Base-by-base conservation (phyloP, 2,888 invertebrate genomes). In the Minunthozetes semirufus region DNA sequence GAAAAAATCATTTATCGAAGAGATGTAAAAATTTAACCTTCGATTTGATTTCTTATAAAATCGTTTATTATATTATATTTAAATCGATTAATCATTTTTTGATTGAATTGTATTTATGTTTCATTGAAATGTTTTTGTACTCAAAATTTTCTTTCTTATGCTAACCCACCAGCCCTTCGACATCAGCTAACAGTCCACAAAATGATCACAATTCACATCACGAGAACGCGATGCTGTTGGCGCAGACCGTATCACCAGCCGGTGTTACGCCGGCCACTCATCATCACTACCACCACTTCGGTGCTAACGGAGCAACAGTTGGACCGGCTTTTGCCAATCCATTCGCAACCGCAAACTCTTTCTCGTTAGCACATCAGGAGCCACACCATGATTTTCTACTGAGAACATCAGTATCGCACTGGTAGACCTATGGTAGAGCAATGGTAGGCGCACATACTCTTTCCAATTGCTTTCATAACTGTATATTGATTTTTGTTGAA, bases 351-450 rank as follows among this genome's bases (percentile, higher is more conserved):
- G 19, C 73, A 27, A 76, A 76, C 68, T 46, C 76, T 17, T 75
- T 76, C 29, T 25, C 59, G 13, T 8, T 50, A 8, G 53, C 22
- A 9, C 74, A 72, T 46, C 75, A 75, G 19, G 72, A 75, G 50
- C 29, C 56, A n/a, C 76, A 76, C 27, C 76, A 76, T 48, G 76
- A 76, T n/a, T 72, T 76, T 29, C 38, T 76, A 68, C 19, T 76
- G 0, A 53, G 76, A 38, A 75, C 75, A 29, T 71, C 75, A 27
- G 74, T 74, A 15, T 46, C 74, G 27, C 75, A 75, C 53, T 75
- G 75, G 75, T 75, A 46, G 72, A 42, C 42, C 13, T 6, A 13
- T 42, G 13, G 74, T 74, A 15, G 3, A 72, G 27, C 75, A 75
- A 33, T 75, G 75, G 75, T 19, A 73, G 15, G 22, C 27, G 25